Conservation (phyloP, 2,888 invertebrate genomes). For the Drepana falcataria region DNA sequence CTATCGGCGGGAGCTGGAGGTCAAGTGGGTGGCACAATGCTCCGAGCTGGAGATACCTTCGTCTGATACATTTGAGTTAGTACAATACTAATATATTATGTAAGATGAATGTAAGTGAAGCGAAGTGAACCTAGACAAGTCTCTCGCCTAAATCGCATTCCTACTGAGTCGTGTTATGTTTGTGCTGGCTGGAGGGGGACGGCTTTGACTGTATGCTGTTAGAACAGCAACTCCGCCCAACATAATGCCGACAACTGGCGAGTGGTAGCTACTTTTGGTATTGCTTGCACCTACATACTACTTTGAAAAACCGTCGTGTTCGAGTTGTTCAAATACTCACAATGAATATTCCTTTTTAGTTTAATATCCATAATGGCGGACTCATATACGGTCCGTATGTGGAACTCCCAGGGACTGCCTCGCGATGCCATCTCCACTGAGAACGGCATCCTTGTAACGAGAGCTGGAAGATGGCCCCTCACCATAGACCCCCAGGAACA, state of each 20-base stretch:
- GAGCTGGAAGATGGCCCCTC: slow-evolving; percentile 90
- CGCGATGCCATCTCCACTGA: slow-evolving; percentile 93
- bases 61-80: slow-evolving; percentile 82
- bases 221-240: no score
- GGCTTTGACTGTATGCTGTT: no score
- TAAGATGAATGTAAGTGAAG: neutral
- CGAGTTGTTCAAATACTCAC: no score
- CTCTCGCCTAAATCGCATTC: no score
- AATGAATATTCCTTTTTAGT: slow-evolving; percentile 57
- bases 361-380: slow-evolving; percentile 86
- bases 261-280: no score
- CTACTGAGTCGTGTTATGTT: no score
- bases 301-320: no score
- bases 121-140: no score
- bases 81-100: slow-evolving; percentile 8
- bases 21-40: slow-evolving; percentile 84
- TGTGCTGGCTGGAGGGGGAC: no score
- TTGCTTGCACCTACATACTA: no score
- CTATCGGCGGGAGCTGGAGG: slow-evolving; percentile 83
- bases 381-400: slow-evolving; percentile 90
- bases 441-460: slow-evolving; percentile 93
- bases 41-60: slow-evolving; percentile 83
- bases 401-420: slow-evolving; percentile 94
- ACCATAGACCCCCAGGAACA: slow-evolving; percentile 98
- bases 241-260: no score